Evolutionary conservation across 2,888 invertebrate species (phyloP).

Genomic region (Ernsta delagoae): DNA sequence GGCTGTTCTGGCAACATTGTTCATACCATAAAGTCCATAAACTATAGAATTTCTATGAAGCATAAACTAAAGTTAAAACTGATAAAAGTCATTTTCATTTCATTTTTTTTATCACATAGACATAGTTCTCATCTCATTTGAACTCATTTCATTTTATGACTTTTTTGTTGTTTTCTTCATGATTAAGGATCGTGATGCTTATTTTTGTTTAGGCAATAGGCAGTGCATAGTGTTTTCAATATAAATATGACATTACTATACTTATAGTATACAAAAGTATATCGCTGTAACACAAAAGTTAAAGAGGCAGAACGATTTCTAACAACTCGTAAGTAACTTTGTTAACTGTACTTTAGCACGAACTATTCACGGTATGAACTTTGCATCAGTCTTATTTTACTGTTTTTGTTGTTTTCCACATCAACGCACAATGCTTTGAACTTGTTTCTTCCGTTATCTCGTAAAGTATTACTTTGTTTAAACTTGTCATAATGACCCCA

Average conservation of each 20-base stretch:
- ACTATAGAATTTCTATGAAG: too few relatives aligned
- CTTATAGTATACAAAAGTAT: not conserved
- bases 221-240: not conserved
- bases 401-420: conserved; percentile 28
- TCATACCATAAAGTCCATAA: too few relatives aligned
- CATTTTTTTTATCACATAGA: too few relatives aligned
- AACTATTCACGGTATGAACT: conserved; percentile 1
- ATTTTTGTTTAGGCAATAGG: too few relatives aligned
- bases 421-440: conserved; percentile 12
- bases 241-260: not conserved
- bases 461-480: not conserved
- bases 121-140: too few relatives aligned
- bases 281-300: not conserved
- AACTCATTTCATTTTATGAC: too few relatives aligned
- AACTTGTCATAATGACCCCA: not conserved
- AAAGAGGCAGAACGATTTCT: conserved; percentile 1
- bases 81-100: too few relatives aligned
- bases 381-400: not conserved
- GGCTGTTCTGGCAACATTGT: too few relatives aligned
- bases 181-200: too few relatives aligned
- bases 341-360: conserved; percentile 14
- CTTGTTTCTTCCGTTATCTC: conserved; percentile 10
- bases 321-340: conserved; percentile 15
- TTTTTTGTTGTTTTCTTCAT: too few relatives aligned
- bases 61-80: too few relatives aligned